These are phyloP conservation scores for Scomber japonicus DNA, from an alignment of 2,113 vertebrate species.

Conservation along the genomic window DNA sequence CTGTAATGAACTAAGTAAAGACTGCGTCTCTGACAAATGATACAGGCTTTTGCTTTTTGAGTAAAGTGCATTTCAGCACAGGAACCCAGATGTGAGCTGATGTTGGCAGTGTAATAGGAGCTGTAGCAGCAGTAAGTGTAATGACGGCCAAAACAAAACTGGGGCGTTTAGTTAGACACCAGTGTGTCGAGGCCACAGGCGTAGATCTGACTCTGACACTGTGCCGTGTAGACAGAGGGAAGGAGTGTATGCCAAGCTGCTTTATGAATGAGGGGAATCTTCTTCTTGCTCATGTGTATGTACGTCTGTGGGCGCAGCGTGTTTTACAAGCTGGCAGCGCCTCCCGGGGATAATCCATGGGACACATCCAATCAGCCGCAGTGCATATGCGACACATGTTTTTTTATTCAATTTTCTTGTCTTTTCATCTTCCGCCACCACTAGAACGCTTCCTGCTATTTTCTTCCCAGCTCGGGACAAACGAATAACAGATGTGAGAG, in stretches of 20 bases:
- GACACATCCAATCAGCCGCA: slow-evolving; percentile 90
- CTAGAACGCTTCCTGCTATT: slow-evolving; percentile 97
- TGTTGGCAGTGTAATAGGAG: slow-evolving; percentile 48
- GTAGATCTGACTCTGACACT: slow-evolving; percentile 60
- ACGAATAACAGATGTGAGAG: slow-evolving; percentile 98
- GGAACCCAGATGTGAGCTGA: slow-evolving; percentile 56
- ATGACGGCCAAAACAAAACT: slow-evolving; percentile 57
- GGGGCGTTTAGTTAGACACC: slow-evolving; percentile 64
- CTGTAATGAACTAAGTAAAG: slow-evolving; percentile 64
- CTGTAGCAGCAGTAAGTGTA: slow-evolving; percentile 40
- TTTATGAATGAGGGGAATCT: slow-evolving; percentile 62
- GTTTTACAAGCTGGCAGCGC: slow-evolving; percentile 72
- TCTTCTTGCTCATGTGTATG: slow-evolving; percentile 32
- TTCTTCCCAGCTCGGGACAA: slow-evolving; percentile 96
- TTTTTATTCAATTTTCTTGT: slow-evolving; percentile 89
- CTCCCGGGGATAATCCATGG: slow-evolving; percentile 79
- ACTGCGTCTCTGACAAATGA: slow-evolving; percentile 65
- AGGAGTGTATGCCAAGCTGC: slow-evolving; percentile 49
- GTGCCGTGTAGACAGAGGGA: slow-evolving; percentile 47
- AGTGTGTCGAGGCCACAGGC: slow-evolving; percentile 54
- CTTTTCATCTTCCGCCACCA: slow-evolving; percentile 97
- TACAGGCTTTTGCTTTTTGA: slow-evolving; percentile 46
- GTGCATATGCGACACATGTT: slow-evolving; percentile 92
- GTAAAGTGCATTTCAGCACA: slow-evolving; percentile 41
- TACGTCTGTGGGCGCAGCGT: slow-evolving; percentile 9